Percentiles rank a stretch among this genome's conserved stretches.
phyloP scores from a whole-genome alignment of 2,797 vertebrate genomes.

The Rhincodon typus region DNA sequence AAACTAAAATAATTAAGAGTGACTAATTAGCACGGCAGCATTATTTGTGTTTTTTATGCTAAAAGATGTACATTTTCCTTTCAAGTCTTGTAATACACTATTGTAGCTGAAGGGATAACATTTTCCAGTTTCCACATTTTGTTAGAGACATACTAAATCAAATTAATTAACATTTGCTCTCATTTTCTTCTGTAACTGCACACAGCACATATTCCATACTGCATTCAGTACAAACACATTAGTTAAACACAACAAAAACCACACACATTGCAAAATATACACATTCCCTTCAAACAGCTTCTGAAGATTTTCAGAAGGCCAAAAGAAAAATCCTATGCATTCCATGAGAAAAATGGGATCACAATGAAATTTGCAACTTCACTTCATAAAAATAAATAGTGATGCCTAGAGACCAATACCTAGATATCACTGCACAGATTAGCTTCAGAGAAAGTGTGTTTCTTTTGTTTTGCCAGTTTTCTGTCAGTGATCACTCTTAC shows the following conservation, averaged over 20 bases:
- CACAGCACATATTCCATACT: not conserved
- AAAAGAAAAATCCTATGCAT: not conserved
- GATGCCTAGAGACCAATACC: not conserved
- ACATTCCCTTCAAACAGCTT: slow-evolving; percentile 7
- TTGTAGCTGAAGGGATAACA: not conserved
- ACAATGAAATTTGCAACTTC: slow-evolving; percentile 20
- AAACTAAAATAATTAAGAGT: slow-evolving; percentile 3
- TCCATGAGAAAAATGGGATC: not conserved
- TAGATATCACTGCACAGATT: slow-evolving; percentile 15
- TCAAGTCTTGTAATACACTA: not conserved
- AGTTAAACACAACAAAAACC: not conserved
- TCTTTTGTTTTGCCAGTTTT: not conserved
- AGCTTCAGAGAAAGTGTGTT: too few relatives aligned
- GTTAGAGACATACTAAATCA: slow-evolving; percentile 1
- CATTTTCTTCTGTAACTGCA: not conserved
- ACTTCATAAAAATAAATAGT: slow-evolving; percentile 33
- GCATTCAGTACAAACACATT: slow-evolving; percentile 21
- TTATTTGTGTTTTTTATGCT: not conserved
- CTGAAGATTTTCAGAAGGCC: not conserved
- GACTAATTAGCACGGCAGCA: not conserved
- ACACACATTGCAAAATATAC: slow-evolving; percentile 25
- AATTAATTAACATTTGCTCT: slow-evolving; percentile 24
- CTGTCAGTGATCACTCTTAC: not conserved
- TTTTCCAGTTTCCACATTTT: not conserved
- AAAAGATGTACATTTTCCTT: not conserved